Percentiles rank a stretch among this genome's conserved stretches.
phyloP scores from a whole-genome alignment of 30 jellyfish, hydroid and myxozoan genomes.

The Morbakka virulenta region DNA sequence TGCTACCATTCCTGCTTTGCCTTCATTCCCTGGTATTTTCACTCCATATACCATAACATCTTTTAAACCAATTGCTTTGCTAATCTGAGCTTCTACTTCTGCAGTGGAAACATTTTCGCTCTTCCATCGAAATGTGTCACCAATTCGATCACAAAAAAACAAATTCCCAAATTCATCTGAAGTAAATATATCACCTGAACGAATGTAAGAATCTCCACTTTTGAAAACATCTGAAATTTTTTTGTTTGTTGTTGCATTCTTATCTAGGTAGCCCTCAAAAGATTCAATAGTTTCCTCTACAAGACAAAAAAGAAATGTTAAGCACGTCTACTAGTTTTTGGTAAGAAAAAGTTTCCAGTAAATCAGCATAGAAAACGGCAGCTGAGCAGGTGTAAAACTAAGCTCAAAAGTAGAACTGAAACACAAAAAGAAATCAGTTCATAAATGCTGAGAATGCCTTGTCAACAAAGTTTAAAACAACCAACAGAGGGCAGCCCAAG shows the following conservation, averaged over 20 bases:
- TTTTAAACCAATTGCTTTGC: constrained; percentile 56
- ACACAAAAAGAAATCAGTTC: no score
- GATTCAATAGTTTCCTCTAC: constrained; percentile 60
- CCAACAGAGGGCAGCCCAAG: no score
- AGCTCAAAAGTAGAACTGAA: constrained; percentile 63
- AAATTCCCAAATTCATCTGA: constrained; percentile 92
- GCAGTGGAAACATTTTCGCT: constrained; percentile 98
- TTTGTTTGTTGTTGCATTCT: constrained; percentile 78
- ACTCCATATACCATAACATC: constrained; percentile 98
- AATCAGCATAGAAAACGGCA: no score
- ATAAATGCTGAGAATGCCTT: no score
- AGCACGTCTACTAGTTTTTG: no score
- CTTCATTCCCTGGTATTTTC: constrained; percentile 90
- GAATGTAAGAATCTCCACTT: constrained; percentile 85
- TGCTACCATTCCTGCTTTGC: constrained; percentile 98
- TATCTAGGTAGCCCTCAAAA: constrained; percentile 87
- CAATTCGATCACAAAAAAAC: constrained; percentile 90
- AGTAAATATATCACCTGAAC: constrained; percentile 84
- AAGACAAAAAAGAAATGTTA: neutral
- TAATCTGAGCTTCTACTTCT: constrained; percentile 85
- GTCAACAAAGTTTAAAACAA: no score
- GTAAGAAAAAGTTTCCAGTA: no score
- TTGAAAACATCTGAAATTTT: constrained; percentile 58
- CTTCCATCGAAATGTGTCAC: constrained; percentile 96
- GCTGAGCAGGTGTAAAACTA: no score